Percentiles rank a stretch among this genome's conserved stretches.
Conservation (phyloP, 1,140 invertebrate genomes). For the Penaeus chinensis region DNA sequence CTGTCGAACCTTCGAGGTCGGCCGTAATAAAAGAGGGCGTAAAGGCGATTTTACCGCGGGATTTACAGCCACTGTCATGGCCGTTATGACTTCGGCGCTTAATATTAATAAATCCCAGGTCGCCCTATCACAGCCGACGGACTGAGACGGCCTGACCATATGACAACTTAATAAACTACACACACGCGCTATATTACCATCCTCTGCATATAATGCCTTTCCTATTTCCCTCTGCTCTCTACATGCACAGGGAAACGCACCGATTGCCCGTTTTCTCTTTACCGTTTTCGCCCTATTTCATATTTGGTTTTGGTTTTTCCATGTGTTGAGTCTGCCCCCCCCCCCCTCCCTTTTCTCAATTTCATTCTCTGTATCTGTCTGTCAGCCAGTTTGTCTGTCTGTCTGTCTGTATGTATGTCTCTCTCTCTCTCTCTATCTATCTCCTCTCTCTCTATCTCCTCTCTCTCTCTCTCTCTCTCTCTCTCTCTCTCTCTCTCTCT, state of each 20-base stretch:
- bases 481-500: too few species aligned
- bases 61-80: not conserved
- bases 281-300: not conserved
- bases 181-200: constrained; percentile 25
- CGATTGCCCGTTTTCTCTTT: not conserved
- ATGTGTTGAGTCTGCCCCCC: not conserved
- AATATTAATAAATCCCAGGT: constrained; percentile 36
- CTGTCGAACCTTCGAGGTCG: too few species aligned
- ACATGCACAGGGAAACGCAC: not conserved
- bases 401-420: not conserved
- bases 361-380: not conserved
- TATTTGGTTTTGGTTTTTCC: not conserved
- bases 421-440: too few species aligned
- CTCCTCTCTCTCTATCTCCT: too few species aligned
- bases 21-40: too few species aligned
- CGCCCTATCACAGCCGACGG: constrained; percentile 1
- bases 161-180: constrained; percentile 39
- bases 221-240: not conserved
- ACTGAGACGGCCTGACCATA: constrained; percentile 23
- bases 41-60: too few species aligned
- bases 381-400: not conserved
- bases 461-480: too few species aligned
- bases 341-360: not conserved
- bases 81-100: constrained; percentile 4
- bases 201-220: constrained; percentile 16